Evolutionary conservation across 2,797 vertebrate species (phyloP).

Genomic region (Enteromius mattozi): DNA sequence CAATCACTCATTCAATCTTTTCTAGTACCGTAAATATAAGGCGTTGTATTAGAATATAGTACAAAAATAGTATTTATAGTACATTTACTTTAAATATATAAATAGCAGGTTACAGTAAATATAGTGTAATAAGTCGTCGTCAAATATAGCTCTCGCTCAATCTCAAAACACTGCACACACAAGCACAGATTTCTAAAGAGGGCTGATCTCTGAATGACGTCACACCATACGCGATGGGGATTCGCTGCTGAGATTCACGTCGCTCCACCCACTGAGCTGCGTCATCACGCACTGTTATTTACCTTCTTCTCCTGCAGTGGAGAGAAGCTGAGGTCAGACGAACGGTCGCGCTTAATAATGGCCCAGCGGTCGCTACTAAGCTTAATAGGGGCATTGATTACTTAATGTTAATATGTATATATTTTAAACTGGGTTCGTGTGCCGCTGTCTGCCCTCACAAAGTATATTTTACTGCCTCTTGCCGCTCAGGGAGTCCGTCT

Average conservation of each 20-base stretch:
- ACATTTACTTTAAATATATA: not conserved
- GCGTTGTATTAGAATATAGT: not conserved
- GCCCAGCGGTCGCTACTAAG: not conserved
- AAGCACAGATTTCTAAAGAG: not conserved
- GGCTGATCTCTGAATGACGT: not conserved
- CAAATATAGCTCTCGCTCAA: not conserved
- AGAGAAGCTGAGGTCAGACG: not conserved
- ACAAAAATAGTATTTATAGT: not conserved
- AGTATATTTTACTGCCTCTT: slow-evolving; percentile 8
- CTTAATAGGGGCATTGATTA: not conserved
- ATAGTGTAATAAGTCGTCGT: not conserved
- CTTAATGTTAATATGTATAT: not conserved
- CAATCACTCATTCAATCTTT: not conserved
- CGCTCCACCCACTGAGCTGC: not conserved
- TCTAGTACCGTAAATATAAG: not conserved
- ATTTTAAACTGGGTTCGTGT: slow-evolving; percentile 13
- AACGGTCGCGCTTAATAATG: slow-evolving; percentile 5
- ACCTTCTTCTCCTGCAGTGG: slow-evolving; percentile 4
- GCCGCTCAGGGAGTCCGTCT: not conserved
- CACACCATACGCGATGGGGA: not conserved
- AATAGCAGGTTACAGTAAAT: not conserved
- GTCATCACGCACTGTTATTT: slow-evolving; percentile 32
- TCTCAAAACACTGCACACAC: not conserved
- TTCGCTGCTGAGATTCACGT: not conserved
- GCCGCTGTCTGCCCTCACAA: slow-evolving; percentile 12